Percentiles rank a stretch among this genome's conserved stretches.
phyloP scores from a whole-genome alignment of 2,888 invertebrate species.

The Synergus laeviventris region DNA sequence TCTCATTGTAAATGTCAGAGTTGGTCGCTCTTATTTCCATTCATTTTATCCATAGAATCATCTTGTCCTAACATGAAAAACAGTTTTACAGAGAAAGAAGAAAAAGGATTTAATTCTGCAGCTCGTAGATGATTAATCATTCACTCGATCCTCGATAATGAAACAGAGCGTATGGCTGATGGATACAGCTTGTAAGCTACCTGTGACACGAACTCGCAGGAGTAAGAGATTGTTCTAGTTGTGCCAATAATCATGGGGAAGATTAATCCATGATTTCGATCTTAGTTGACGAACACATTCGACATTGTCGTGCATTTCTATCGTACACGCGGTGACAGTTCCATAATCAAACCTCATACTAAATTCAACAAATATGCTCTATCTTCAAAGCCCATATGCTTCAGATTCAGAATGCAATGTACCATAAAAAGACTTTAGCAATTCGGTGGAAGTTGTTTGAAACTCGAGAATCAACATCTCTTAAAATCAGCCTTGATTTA shows the following conservation, averaged over 20 bases:
- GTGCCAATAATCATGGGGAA: slow-evolving; percentile 30
- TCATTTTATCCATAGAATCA: background rate
- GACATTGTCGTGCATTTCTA: slow-evolving; percentile 22
- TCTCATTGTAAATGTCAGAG: background rate
- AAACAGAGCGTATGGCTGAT: slow-evolving; percentile 1
- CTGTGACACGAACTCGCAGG: slow-evolving; percentile 29
- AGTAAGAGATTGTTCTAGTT: slow-evolving; percentile 30
- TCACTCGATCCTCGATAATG: slow-evolving; percentile 16
- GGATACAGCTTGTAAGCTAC: slow-evolving; percentile 22
- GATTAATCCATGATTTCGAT: slow-evolving; percentile 34
- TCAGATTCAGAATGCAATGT: background rate
- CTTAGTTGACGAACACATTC: slow-evolving; percentile 6
- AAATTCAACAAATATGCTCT: background rate
- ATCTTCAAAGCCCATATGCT: background rate
- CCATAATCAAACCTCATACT: background rate
- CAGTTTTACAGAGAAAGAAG: too few species aligned
- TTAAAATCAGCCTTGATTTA: too few species aligned
- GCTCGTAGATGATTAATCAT: background rate
- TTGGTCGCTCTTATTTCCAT: background rate
- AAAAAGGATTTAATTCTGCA: background rate
- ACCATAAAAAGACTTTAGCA: too few species aligned
- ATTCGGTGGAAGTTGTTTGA: too few species aligned
- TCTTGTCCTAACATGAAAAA: too few species aligned
- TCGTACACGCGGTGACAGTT: background rate
- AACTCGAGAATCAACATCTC: too few species aligned